Evolutionary conservation across 2,797 vertebrate genomes (phyloP), one percentile per base, ranked within the genome.

Genomic region (Cirrhinus mrigala): DNA sequence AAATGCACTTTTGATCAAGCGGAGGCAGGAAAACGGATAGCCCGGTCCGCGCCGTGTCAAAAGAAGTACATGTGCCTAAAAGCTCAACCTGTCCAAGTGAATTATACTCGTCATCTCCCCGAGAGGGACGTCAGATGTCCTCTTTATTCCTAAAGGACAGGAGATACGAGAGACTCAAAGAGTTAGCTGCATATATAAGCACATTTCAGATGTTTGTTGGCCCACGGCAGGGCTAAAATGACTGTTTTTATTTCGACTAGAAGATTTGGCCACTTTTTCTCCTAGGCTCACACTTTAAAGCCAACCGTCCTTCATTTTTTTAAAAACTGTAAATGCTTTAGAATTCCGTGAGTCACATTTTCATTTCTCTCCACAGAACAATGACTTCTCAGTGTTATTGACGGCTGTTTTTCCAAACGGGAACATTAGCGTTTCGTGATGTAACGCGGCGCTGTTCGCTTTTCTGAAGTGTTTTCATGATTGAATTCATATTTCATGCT

Each of bases 401-500:
- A 40, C 73, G 52, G 40, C 60, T 77, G 71, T 80, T 83, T 84
- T 69, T 80, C 82, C 74, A 52, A 85, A 84, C 85, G 83, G 48
- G 64, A 75, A 69, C 50, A 78, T 69, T 54, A 89, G 86, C 18
- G 62, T 88, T 90, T 91, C 91, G 93, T 92, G 89, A 92, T 88
- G 85, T 89, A 91, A 86, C 16, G 40, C 82, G 37, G 60, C n/a
- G 20, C 58, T 29, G 56, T 64, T 81, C 62, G 82, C 80, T 88
- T 93, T 93, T 91, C 81, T 87, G 87, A 82, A 92, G 87, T 74
- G 79, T 60, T 56, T 58, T 50, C 52, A 70, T 27, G 86, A 91
- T 87, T 90, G 90, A 93, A 93, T 87, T 82, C 83, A 92, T 88
- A 89, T 91, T 93, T 92, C 86, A 90, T 81, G 82, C 83, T 87